Evolutionary conservation across 2,797 vertebrate species (phyloP), one percentile per base, ranked within the genome.

Genomic region (Chaetodon trifasciatus): DNA sequence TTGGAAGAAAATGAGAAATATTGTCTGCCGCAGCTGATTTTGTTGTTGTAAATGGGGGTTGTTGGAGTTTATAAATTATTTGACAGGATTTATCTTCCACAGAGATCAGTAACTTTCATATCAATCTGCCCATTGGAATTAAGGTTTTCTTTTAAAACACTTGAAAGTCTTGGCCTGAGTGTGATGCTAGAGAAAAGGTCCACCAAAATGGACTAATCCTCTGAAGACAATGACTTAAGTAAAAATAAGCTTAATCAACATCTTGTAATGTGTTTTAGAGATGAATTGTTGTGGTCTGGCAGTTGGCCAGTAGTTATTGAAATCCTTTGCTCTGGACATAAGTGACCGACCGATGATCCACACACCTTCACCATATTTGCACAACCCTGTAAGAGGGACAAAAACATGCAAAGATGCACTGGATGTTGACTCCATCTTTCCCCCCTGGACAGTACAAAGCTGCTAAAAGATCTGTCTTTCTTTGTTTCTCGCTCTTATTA

Each of bases 381-480:
- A 2, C 21, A n/a, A 8, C 19, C 19, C 19, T 12, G 5, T 21
- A 15, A 42, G 37, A 23, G 35, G 35, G 35, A 39, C 35, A 39
- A 24, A 62, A 63, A 17, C 15, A 46, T 44, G 37, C 23, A 69
- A 53, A 42, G 9, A 40, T 39, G n/a, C 24, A 12, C 3, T 49
- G 37, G 21, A 32, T 52, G 32, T 28, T 32, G 28, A 23, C 4
- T 23, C 6, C 0, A 4, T 12, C 55, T 23, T 55, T 42, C 7
- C 15, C 40, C 28, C 10, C 50, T 53, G 19, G 16, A 17, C 0
- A 5, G 56, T 24, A 16, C 3, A 39, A 37, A 42, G 16, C 23
- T 69, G 52, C 8, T 82, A 13, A 75, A 67, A 28, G 17, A 5
- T 24, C 6, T 35, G 2, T 71, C n/a, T 60, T 37, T 74, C 5